These are phyloP conservation scores for Cebus imitator DNA, from an alignment of 2,113 vertebrate genomes.

Conservation along the genomic window DNA sequence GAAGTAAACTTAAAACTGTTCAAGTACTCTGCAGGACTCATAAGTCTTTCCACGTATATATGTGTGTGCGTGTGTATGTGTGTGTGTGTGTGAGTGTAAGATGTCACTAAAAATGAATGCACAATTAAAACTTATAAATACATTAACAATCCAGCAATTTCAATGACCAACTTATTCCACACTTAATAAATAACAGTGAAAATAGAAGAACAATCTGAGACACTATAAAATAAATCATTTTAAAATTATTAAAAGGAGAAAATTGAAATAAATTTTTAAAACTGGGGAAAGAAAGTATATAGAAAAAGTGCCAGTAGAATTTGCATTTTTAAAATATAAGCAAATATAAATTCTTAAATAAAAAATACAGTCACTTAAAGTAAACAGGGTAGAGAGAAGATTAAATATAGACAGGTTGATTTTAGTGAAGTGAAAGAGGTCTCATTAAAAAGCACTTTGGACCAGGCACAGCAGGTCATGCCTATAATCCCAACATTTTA, in stretches of 20 bases:
- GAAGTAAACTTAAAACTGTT: not conserved
- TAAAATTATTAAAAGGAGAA: constrained; percentile 37
- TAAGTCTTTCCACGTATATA: not conserved
- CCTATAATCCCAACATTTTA: too few relatives aligned
- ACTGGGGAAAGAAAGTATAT: not conserved
- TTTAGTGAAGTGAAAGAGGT: not conserved
- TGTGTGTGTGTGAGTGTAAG: too few relatives aligned
- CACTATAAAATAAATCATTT: constrained; percentile 11
- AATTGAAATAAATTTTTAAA: not conserved
- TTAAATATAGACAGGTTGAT: not conserved
- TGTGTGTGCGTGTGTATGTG: too few relatives aligned
- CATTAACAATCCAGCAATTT: not conserved
- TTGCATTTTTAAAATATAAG: not conserved
- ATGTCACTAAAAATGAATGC: not conserved
- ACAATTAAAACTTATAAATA: not conserved
- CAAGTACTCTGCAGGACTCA: not conserved
- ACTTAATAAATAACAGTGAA: not conserved
- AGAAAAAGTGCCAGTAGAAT: not conserved
- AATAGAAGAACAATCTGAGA: not conserved
- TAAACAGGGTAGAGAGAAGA: not conserved
- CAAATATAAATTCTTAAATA: not conserved
- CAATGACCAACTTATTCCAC: not conserved
- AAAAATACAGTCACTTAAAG: constrained; percentile 34
- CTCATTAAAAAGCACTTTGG: not conserved
- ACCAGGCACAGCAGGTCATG: too few relatives aligned